Base-by-base conservation (phyloP, 2,888 invertebrate species). In the Noctua fimbriata region DNA sequence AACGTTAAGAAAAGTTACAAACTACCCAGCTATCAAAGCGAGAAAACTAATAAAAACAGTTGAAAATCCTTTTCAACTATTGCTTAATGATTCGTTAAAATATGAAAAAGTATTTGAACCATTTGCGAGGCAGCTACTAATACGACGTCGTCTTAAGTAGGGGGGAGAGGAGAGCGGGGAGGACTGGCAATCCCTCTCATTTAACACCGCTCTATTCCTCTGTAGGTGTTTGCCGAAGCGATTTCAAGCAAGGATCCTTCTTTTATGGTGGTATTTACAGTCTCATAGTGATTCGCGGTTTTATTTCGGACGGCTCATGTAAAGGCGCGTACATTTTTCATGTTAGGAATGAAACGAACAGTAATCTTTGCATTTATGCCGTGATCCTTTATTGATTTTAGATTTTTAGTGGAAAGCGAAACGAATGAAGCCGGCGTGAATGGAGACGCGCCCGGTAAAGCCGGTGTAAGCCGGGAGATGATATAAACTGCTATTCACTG, bases 331-430 rank as follows among this genome's bases (percentile, higher is more conserved):
- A 96, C 95, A 96, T 96, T 96, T 97, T 96, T 96, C 96, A 96
- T 94, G 94, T 94, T 93, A 92, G 93, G 94, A 94, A 92, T 93
- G 94, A 92, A 95, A 91, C 94, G 96, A 94, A 94, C 95, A 95
- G 94, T 97, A 97, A 97, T 97, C 97, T 97, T 96, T 96, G 96
- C 96, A 96, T 96, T 97, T 96, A 96, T 95, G 92, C 95, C 92
- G 93, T 96, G 96, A 97, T 96, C 96, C 96, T 96, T 96, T 96
- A 96, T 96, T 96, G 96, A 97, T 97, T 97, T 97, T 96, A 96
- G 96, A 96, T 97, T 97, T 96, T 96, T 96, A 96, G 96, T 95
- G 94, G 94, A 95, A 95, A 96, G 90, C 95, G 96, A 94, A 95
- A 95, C 96, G 96, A 96, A 96, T 97, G 96, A 96, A 96, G 94